Evolutionary conservation across 2,113 vertebrate genomes (phyloP).

Genomic region (Mystacornis crossleyi): DNA sequence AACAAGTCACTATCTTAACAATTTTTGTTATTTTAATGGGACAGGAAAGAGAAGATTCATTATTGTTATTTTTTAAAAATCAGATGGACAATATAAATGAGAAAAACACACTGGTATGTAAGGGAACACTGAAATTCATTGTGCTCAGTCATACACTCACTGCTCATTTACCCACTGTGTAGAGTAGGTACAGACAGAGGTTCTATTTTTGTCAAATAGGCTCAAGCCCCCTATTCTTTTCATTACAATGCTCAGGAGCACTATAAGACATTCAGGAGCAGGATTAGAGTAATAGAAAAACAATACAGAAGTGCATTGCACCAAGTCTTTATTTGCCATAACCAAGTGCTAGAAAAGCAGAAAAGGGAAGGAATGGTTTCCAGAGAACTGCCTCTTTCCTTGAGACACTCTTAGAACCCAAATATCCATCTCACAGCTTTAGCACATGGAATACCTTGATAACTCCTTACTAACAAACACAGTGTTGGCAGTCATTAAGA

Average conservation of each 20-base stretch:
- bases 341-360: neutral
- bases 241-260: neutral
- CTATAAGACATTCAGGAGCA: neutral
- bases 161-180: slow-evolving; percentile 22
- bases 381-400: neutral
- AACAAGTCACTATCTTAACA: neutral
- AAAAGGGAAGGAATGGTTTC: neutral
- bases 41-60: neutral
- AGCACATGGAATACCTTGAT: neutral
- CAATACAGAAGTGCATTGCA: neutral
- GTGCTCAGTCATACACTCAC: neutral
- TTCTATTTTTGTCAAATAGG: slow-evolving; percentile 27
- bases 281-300: neutral
- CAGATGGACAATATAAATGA: neutral
- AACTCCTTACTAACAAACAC: neutral
- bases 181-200: too few relatives aligned
- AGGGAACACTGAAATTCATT: neutral
- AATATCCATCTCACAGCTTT: neutral
- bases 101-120: neutral
- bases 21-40: neutral
- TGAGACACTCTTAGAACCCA: neutral
- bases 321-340: neutral
- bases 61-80: neutral
- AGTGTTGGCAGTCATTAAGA: neutral
- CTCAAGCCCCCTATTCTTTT: slow-evolving; percentile 7